These are phyloP conservation scores for Lordiphosa andalusiaca DNA, from an alignment of 2,888 invertebrate species.

Conservation along the genomic window DNA sequence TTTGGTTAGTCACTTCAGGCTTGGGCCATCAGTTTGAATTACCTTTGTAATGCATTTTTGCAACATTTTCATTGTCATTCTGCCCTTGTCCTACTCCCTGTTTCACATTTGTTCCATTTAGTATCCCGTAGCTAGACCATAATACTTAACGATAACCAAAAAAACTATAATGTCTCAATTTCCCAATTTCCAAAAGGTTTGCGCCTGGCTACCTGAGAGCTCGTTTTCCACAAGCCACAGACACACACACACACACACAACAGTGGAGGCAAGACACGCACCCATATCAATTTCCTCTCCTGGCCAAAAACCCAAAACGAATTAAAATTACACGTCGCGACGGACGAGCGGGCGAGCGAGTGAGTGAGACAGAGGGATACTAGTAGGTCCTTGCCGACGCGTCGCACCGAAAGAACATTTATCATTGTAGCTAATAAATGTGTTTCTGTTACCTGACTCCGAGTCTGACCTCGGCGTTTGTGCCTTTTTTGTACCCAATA, in stretches of 20 bases:
- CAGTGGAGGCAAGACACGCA: constrained; percentile 29
- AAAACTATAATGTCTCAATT: constrained; percentile 63
- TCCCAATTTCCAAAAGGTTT: constrained; percentile 6
- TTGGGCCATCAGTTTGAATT: background rate
- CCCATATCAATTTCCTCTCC: constrained; percentile 60
- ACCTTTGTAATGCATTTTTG: constrained; percentile 1
- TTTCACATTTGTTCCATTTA: constrained; percentile 50
- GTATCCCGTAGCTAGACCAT: constrained; percentile 50
- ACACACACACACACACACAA: background rate
- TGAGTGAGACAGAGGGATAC: constrained; percentile 9
- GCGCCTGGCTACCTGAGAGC: constrained; percentile 43
- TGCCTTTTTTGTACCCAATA: background rate
- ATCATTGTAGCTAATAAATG: constrained; percentile 71
- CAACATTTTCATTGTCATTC: constrained; percentile 23
- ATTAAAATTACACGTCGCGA: constrained; percentile 65
- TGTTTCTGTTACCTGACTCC: constrained; percentile 56
- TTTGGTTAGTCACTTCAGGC: background rate
- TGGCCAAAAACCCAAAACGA: constrained; percentile 60
- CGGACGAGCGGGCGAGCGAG: constrained; percentile 17
- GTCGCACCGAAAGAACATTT: constrained; percentile 55
- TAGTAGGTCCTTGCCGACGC: constrained; percentile 34
- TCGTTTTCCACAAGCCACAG: constrained; percentile 25
- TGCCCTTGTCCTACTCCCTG: constrained; percentile 14
- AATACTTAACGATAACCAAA: constrained; percentile 47
- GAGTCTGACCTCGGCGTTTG: constrained; percentile 3